These are phyloP conservation scores for Drosophila rellima DNA, from an alignment of 2,888 invertebrate species.

Conservation along the genomic window DNA sequence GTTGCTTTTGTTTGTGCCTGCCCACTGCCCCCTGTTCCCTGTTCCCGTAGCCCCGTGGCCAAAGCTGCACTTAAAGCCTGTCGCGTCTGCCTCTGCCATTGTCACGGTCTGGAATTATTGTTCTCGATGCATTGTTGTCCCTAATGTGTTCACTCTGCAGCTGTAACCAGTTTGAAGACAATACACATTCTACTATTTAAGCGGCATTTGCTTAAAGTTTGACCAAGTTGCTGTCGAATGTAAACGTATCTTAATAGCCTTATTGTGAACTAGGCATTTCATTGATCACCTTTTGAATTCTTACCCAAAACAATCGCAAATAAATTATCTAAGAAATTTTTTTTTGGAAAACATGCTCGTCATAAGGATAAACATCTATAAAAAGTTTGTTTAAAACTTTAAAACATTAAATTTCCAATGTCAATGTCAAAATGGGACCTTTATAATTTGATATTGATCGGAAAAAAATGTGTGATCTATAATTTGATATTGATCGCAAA, in stretches of 20 bases:
- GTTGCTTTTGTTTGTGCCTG: constrained; percentile 38
- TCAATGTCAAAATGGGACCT: too few relatives aligned
- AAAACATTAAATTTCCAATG: too few relatives aligned
- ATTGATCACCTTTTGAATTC: constrained; percentile 2
- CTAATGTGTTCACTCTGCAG: constrained; percentile 39
- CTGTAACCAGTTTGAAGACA: constrained; percentile 19
- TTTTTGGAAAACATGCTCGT: too few relatives aligned
- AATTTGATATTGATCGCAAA: too few relatives aligned
- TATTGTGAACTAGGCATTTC: not conserved
- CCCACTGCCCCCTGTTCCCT: constrained; percentile 12
- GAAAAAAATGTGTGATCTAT: too few relatives aligned
- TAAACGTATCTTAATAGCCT: not conserved
- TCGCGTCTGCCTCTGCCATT: constrained; percentile 47
- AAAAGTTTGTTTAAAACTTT: too few relatives aligned
- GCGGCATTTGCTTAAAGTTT: constrained; percentile 39
- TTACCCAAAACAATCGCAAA: too few relatives aligned
- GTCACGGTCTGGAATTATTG: constrained; percentile 36
- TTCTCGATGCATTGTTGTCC: constrained; percentile 42
- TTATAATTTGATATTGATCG: too few relatives aligned
- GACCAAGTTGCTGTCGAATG: not conserved
- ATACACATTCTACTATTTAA: constrained; percentile 42
- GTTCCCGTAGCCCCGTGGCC: too few relatives aligned
- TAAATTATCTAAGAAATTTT: too few relatives aligned
- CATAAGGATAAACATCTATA: too few relatives aligned
- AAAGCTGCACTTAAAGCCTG: constrained; percentile 47